phyloP scores from a whole-genome alignment of 2,797 vertebrate species.

The Antrozous pallidus region DNA sequence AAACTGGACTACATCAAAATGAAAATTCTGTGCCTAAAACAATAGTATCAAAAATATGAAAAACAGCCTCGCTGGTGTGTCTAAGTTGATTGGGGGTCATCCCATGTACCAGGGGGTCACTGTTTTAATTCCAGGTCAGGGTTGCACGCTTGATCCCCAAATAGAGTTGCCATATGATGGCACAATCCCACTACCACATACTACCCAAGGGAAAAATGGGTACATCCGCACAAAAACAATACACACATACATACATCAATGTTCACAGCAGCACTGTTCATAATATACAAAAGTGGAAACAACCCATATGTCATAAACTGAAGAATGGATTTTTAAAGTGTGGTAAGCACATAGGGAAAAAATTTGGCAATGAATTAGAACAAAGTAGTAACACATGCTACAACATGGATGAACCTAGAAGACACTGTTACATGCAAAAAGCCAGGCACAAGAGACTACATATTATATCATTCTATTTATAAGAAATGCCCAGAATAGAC shows the following conservation, averaged over 20 bases:
- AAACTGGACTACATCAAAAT: background rate
- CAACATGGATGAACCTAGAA: background rate
- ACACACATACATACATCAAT: background rate
- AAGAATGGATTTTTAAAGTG: constrained; percentile 13
- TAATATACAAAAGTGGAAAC: background rate
- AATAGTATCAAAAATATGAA: background rate
- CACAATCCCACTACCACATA: background rate
- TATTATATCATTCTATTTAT: background rate
- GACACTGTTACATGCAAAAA: background rate
- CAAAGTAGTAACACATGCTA: background rate
- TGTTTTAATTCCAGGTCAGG: too few relatives aligned
- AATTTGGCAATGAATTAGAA: background rate
- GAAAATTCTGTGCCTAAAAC: background rate
- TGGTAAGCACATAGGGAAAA: background rate
- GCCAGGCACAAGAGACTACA: background rate
- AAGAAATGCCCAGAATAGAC: background rate
- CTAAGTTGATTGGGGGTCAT: too few relatives aligned
- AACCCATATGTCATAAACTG: background rate
- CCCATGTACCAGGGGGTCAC: too few relatives aligned
- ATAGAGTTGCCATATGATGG: background rate
- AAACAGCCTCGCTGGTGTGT: background rate
- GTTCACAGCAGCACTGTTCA: background rate
- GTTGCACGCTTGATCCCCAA: background rate
- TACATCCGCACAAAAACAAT: background rate
- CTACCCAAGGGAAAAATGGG: background rate